phyloP scores from a whole-genome alignment of 2,888 invertebrate genomes.

The Hipparchia semele region DNA sequence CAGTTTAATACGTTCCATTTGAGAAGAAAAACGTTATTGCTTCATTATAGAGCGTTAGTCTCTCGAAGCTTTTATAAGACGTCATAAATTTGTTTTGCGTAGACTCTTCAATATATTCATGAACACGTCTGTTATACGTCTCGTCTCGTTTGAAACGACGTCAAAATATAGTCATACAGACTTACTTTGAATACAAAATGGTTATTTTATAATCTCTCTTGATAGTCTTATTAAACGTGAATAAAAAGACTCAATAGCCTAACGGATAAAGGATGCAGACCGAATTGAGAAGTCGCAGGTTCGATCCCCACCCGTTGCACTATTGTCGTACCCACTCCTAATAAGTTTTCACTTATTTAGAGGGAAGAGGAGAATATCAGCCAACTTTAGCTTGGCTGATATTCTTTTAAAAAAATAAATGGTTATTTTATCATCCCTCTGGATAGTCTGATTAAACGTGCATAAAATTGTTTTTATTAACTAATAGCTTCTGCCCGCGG shows the following conservation, averaged over 20 bases:
- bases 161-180: conserved; percentile 9
- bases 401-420: background rate
- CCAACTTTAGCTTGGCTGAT: no score
- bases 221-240: conserved; percentile 13
- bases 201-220: conserved; percentile 10
- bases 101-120: conserved; percentile 32
- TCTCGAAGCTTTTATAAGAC: conserved; percentile 18
- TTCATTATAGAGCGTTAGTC: conserved; percentile 10
- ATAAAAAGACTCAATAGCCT: background rate
- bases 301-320: no score
- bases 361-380: no score
- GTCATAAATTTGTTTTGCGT: conserved; percentile 30
- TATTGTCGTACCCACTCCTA: no score
- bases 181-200: conserved; percentile 27
- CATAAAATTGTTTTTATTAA: background rate
- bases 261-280: no score
- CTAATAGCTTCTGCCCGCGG: no score
- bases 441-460: conserved; percentile 11
- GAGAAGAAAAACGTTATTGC: background rate
- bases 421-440: conserved; percentile 8
- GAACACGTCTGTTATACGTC: conserved; percentile 26
- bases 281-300: no score
- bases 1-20: background rate
- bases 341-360: no score
- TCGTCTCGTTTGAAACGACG: conserved; percentile 29